A percentile compares a stretch with the other conserved stretches of the same genome.
phyloP scores from a whole-genome alignment of 2,113 vertebrate genomes.

The Arothron firmamentum region DNA sequence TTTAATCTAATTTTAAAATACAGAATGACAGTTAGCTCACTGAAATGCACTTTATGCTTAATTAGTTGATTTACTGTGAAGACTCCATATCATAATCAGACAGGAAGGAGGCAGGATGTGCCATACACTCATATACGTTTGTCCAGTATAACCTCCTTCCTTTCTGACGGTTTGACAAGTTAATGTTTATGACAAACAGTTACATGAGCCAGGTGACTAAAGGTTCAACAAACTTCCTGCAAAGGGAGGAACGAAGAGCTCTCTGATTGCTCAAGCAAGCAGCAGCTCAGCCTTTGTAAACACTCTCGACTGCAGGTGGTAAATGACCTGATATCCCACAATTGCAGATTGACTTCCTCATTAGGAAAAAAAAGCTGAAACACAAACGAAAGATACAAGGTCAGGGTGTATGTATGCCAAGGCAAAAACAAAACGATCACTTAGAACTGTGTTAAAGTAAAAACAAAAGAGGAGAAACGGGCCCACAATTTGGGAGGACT shows the following conservation, averaged over 20 bases:
- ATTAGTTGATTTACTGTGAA: slow-evolving; percentile 1
- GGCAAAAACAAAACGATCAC: slow-evolving; percentile 1
- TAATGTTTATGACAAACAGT: slow-evolving; percentile 24
- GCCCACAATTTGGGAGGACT: no score
- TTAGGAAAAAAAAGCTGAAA: slow-evolving; percentile 4
- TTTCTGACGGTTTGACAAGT: slow-evolving; percentile 5
- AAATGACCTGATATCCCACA: slow-evolving; percentile 33
- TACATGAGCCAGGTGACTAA: slow-evolving; percentile 17
- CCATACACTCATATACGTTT: not conserved
- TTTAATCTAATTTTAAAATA: slow-evolving; percentile 30
- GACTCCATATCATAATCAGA: no score
- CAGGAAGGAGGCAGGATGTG: not conserved
- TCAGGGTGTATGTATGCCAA: slow-evolving; percentile 14
- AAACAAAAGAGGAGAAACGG: no score
- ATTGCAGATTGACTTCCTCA: slow-evolving; percentile 52
- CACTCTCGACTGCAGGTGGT: slow-evolving; percentile 44
- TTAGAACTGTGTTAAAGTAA: not conserved
- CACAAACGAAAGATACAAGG: slow-evolving; percentile 16
- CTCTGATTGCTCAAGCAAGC: slow-evolving; percentile 22
- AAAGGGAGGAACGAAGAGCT: slow-evolving; percentile 12
- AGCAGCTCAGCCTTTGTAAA: slow-evolving; percentile 34
- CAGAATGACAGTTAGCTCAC: slow-evolving; percentile 9
- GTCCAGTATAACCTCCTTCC: slow-evolving; percentile 1
- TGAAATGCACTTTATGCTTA: slow-evolving; percentile 4
- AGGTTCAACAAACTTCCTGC: slow-evolving; percentile 28